Conservation (phyloP, 2,888 invertebrate genomes). For the Diogma glabrata region DNA sequence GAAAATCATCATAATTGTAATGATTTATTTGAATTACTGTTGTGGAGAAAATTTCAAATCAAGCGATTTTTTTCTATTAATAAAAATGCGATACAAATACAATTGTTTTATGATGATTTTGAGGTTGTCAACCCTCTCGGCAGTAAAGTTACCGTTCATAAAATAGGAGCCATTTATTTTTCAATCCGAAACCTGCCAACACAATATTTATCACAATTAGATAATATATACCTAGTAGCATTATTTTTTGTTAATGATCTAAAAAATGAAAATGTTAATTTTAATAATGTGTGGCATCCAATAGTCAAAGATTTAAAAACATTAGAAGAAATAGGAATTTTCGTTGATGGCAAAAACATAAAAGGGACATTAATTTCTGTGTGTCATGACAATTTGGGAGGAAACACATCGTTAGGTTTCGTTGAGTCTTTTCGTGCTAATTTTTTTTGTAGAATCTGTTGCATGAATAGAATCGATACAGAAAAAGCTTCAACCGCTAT, state of each 20-base stretch:
- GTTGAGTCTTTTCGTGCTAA: background rate
- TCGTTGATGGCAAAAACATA: background rate
- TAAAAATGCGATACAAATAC: background rate
- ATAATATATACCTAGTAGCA: background rate
- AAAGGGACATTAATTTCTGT: background rate
- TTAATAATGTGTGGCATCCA: background rate
- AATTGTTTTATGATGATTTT: background rate
- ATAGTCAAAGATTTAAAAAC: background rate
- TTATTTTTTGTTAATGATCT: background rate
- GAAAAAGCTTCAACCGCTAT: no score
- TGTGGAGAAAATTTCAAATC: no score
- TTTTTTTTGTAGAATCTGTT: background rate
- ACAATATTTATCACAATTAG: background rate
- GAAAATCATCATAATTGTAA: no score
- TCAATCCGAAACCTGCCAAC: background rate
- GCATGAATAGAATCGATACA: background rate
- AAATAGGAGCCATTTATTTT: conserved; percentile 1
- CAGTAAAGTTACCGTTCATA: background rate
- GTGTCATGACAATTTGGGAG: background rate
- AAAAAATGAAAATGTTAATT: background rate
- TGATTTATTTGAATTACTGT: no score
- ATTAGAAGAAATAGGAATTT: background rate
- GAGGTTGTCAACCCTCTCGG: background rate
- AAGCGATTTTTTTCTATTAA: no score
- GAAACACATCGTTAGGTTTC: background rate